Evolutionary conservation across 2,797 vertebrate genomes (phyloP).

Genomic region (Gallinago solitaria): DNA sequence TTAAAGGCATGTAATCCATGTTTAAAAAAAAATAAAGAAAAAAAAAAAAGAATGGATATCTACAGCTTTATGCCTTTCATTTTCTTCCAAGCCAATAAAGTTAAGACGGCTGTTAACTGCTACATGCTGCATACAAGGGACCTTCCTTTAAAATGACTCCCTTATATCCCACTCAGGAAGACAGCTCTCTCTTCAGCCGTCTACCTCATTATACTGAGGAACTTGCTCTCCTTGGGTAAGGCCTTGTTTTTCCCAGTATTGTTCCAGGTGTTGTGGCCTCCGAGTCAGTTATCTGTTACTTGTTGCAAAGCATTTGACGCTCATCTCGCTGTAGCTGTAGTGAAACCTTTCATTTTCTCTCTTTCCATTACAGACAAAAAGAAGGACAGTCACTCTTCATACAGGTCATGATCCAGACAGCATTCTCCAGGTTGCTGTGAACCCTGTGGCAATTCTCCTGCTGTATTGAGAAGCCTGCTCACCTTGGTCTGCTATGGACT

Average conservation of each 20-base stretch:
- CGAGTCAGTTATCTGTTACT: background rate
- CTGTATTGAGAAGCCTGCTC: background rate
- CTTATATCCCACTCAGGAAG: background rate
- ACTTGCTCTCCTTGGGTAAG: background rate
- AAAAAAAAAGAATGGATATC: background rate
- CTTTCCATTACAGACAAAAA: background rate
- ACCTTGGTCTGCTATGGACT: background rate
- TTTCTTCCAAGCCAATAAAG: background rate
- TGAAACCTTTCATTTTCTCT: background rate
- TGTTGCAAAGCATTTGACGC: background rate
- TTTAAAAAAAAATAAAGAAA: background rate
- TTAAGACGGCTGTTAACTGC: accelerated
- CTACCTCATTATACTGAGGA: background rate
- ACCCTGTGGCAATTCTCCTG: background rate
- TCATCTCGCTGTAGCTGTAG: background rate
- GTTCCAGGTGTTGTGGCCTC: background rate
- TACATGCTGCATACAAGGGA: background rate
- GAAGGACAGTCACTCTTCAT: background rate
- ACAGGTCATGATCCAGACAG: background rate
- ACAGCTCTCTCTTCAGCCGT: background rate
- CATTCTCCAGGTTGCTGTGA: background rate
- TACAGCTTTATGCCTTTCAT: background rate
- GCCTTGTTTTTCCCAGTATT: background rate
- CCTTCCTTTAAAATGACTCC: background rate
- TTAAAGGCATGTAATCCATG: background rate